Conservation (phyloP, 2,113 vertebrate species). For the Chascanopsetta lugubris region DNA sequence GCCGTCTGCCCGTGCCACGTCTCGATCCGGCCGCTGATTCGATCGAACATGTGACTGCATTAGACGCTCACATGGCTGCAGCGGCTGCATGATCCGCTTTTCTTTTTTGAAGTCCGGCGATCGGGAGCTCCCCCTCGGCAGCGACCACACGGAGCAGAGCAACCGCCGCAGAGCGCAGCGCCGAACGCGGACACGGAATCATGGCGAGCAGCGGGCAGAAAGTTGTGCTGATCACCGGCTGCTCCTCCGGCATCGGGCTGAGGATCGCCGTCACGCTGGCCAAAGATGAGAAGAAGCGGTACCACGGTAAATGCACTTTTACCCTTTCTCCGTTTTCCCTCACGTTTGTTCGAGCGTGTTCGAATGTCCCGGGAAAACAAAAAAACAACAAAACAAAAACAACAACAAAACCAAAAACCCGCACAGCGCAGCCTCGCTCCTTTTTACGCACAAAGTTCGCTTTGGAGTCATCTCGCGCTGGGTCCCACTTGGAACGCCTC, state of each 20-base stretch:
- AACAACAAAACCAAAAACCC: constrained; percentile 10
- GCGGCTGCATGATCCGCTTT: constrained; percentile 79
- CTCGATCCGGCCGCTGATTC: constrained; percentile 53
- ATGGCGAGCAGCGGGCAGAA: constrained; percentile 84
- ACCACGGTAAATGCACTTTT: constrained; percentile 82
- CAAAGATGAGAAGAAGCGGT: constrained; percentile 83
- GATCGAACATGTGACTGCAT: constrained; percentile 80
- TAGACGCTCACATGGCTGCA: constrained; percentile 78
- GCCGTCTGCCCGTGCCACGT: constrained; percentile 49
- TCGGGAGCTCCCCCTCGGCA: constrained; percentile 66
- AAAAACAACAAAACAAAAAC: too few relatives aligned
- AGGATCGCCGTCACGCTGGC: constrained; percentile 84
- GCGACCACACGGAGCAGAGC: constrained; percentile 69
- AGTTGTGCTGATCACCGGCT: constrained; percentile 87
- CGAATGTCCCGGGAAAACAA: too few relatives aligned
- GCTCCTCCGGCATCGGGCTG: constrained; percentile 86
- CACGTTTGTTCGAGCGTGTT: too few relatives aligned
- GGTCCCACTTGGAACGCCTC: constrained; percentile 8
- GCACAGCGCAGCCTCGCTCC: constrained; percentile 18
- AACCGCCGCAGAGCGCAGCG: constrained; percentile 66
- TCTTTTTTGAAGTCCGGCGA: constrained; percentile 72
- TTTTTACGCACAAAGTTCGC: constrained; percentile 60
- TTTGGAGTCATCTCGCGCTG: constrained; percentile 26
- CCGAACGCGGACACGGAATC: constrained; percentile 63
- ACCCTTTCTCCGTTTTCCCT: constrained; percentile 64